phyloP scores from a whole-genome alignment of 2,797 vertebrate genomes.

The Epinephelus malabaricus region DNA sequence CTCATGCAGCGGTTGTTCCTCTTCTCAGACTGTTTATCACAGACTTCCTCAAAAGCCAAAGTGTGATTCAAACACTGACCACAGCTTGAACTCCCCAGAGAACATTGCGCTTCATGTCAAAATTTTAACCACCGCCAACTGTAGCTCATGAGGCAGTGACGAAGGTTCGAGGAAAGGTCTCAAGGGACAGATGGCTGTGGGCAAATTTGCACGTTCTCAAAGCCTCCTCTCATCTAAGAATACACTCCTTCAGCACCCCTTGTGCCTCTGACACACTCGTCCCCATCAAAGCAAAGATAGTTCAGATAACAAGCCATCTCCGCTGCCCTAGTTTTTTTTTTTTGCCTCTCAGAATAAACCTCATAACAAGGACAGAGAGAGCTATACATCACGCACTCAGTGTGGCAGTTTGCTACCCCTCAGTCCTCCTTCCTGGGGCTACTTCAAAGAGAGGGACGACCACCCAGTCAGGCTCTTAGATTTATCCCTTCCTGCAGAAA shows the following conservation, averaged over 20 bases:
- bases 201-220: slow-evolving; percentile 52
- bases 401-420: slow-evolving; percentile 40
- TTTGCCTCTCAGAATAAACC: slow-evolving; percentile 67
- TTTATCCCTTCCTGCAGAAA: slow-evolving; percentile 71
- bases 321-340: slow-evolving; percentile 69
- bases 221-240: slow-evolving; percentile 63
- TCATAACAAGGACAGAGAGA: slow-evolving; percentile 71
- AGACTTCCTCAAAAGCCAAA: slow-evolving; percentile 5
- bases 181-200: slow-evolving; percentile 48
- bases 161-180: slow-evolving; percentile 59
- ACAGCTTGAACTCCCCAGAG: slow-evolving; percentile 18
- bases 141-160: slow-evolving; percentile 35
- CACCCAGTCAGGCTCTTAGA: slow-evolving; percentile 66
- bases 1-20: not conserved
- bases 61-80: slow-evolving; percentile 31
- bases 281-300: slow-evolving; percentile 78
- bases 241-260: slow-evolving; percentile 57
- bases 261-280: slow-evolving; percentile 56
- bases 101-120: slow-evolving; percentile 10
- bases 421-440: slow-evolving; percentile 44
- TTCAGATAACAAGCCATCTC: slow-evolving; percentile 79
- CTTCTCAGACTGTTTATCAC: slow-evolving; percentile 3
- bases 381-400: slow-evolving; percentile 61
- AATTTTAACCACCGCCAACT: slow-evolving; percentile 10
- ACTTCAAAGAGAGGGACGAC: slow-evolving; percentile 62